Conservation (phyloP, 2,113 vertebrate species). For the Mus pahari region DNA sequence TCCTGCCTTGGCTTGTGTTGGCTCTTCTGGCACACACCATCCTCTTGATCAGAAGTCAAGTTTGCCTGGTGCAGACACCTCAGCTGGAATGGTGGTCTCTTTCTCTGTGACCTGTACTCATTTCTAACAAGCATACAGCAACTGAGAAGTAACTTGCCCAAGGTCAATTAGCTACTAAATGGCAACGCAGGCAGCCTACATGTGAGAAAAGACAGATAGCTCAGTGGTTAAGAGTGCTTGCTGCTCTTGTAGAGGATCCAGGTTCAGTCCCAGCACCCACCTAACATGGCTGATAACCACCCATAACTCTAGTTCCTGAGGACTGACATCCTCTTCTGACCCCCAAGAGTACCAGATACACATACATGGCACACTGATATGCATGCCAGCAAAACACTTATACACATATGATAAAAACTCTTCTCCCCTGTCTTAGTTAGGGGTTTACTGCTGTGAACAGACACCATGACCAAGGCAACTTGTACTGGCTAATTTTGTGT, state of each 20-base stretch:
- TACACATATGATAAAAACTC: background rate
- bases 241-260: background rate
- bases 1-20: background rate
- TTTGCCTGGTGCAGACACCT: background rate
- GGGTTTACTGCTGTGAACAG: too few species aligned
- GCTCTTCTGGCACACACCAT: background rate
- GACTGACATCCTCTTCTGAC: background rate
- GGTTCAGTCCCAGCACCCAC: background rate
- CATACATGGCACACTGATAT: background rate
- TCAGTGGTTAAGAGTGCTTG: background rate
- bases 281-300: background rate
- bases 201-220: background rate
- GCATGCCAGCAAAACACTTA: background rate
- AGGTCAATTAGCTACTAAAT: slow-evolving; percentile 7
- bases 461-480: too few species aligned
- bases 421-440: too few species aligned
- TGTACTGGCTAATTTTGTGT: too few species aligned
- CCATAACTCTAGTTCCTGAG: background rate
- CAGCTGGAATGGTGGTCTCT: background rate
- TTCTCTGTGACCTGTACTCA: background rate
- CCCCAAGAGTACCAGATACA: background rate
- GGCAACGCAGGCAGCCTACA: background rate
- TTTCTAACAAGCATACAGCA: background rate
- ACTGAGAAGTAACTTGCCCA: background rate
- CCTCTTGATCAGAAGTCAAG: background rate